Evolutionary conservation across 2,888 invertebrate species (phyloP), one percentile per base, ranked within the genome.

Genomic region (Hedya salicella): DNA sequence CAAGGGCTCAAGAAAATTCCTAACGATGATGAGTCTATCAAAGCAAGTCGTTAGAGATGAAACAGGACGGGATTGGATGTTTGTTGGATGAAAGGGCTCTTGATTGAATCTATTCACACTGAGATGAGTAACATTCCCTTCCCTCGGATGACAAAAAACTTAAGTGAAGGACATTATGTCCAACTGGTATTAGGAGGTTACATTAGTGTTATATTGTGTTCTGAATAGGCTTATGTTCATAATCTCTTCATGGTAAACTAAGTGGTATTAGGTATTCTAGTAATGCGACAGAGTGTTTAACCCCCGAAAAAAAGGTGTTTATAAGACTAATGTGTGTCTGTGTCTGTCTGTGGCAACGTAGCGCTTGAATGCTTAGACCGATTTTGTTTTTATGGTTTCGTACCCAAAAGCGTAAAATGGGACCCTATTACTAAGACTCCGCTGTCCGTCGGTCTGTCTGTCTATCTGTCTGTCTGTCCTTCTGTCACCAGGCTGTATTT

Each of bases 81-180:
- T 67, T 63, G 63, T 48, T 16, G 21, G 52, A 61, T 65, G 62
- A 62, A 63, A 63, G 56, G 44, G 49, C 50, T 49, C 59, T 62
- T 69, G 69, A 71, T 71, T 69, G 69, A 67, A 59, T 49, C 70
- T 53, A 71, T 72, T 72, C 69, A 71, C 14, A 19, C 6, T 56
- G 48, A 50, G 52, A 65, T 61, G 65, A 61, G 67, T 57, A 68
- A 63, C 63, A 63, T 68, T 64, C 64, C 17, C 59, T 19, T 3
- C 49, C 21, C 57, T 19, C n/a, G 16, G 40, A 63, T 40, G 60
- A 66, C 54, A 61, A 66, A 66, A 66, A 66, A 62, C 39, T 40
- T 54, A 54, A 61, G 60, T 61, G 66, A 42, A 21, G 56, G 56
- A 50, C 57, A 57, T 64, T 64, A 64, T 14, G 53, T 25, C 17